These are phyloP conservation scores for Drosophila busckii DNA, from an alignment of 1,140 invertebrate genomes.

Conservation along the genomic window DNA sequence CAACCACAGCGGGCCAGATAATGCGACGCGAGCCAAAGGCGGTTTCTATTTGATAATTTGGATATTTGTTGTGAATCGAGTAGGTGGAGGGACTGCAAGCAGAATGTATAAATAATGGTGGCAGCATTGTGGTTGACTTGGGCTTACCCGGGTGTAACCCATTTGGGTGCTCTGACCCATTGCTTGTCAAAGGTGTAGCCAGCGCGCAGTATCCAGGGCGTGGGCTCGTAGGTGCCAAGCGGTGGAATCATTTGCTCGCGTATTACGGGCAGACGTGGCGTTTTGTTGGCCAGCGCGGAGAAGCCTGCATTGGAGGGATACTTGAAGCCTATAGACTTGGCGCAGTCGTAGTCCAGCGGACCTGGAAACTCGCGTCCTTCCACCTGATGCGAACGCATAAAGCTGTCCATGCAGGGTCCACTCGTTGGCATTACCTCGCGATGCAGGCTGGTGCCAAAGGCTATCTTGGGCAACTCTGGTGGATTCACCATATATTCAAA, in stretches of 20 bases:
- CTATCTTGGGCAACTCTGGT: slow-evolving; percentile 44
- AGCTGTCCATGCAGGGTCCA: slow-evolving; percentile 32
- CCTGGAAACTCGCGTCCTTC: slow-evolving; percentile 21
- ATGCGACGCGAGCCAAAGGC: slow-evolving; percentile 44
- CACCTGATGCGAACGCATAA: slow-evolving; percentile 22
- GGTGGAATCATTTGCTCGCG: slow-evolving; percentile 30
- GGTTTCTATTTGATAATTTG: slow-evolving; percentile 38
- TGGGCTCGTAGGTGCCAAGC: slow-evolving; percentile 47
- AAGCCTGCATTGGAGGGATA: slow-evolving; percentile 62
- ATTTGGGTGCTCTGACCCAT: slow-evolving; percentile 21
- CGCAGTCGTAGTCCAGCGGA: slow-evolving; percentile 43
- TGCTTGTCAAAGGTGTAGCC: slow-evolving; percentile 39
- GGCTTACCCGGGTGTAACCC: slow-evolving; percentile 60
- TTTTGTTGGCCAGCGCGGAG: slow-evolving; percentile 58
- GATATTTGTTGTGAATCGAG: slow-evolving; percentile 31
- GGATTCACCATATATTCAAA: slow-evolving; percentile 73
- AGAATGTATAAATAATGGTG: no score
- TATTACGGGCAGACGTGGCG: slow-evolving; percentile 36
- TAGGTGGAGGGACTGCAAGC: slow-evolving; percentile 50
- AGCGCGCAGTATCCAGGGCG: slow-evolving; percentile 7
- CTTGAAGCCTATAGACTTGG: slow-evolving; percentile 40
- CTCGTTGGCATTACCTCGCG: slow-evolving; percentile 39
- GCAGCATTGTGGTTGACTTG: no score
- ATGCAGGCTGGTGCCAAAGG: slow-evolving; percentile 49
- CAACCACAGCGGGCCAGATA: slow-evolving; percentile 54